Evolutionary conservation across 2,113 vertebrate species (phyloP), one percentile per base, ranked within the genome.

Genomic region (Sinosuthora webbiana): DNA sequence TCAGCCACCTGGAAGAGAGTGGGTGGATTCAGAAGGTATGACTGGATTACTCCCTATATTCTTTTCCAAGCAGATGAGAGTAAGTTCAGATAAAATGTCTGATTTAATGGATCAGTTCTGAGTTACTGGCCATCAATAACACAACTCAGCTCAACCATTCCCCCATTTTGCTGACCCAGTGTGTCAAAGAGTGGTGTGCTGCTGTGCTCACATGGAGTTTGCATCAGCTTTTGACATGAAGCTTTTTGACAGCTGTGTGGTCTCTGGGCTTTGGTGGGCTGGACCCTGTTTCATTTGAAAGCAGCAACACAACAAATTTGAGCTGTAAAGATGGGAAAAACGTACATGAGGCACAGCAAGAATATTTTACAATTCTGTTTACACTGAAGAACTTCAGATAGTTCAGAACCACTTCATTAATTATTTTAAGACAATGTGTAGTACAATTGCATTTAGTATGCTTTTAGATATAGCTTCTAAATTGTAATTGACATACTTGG

Each of bases 11-110:
- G 83, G 93, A 98, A 85, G 83, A 97, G 41, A 94, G 24, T 14
- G 98, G 96, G 65, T 99, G 98, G 98, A 98, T 99, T 97, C 59
- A 74, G 70, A 9, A 98, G 98, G 98, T 99, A 96, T 52, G n/a
- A 56, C 71, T 53, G 62, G 59, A 47, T 84, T 65, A 56, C 49
- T 47, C 78, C 49, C 41, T 63, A 3, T 74, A 14, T 50, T 27
- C 39, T 69, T 93, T 87, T 95, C 47, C 42, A 64, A 63, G 59
- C 2, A 87, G 69, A 45, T 70, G 49, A 45, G 90, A 87, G 53
- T 50, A 78, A 78, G 28, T 39, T 68, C 73, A 78, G 45, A 60
- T 67, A 77, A 85, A 76, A 87, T n/a, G 9, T 74, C 68, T 83
- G n/a, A 31, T 80, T 47, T 90, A 76, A 62, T 49, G 31, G 50